Percentiles rank a stretch among this genome's conserved stretches.
These are phyloP conservation scores for Gasterosteus nipponicus DNA, from an alignment of 2,113 vertebrate genomes.

Conservation along the genomic window DNA sequence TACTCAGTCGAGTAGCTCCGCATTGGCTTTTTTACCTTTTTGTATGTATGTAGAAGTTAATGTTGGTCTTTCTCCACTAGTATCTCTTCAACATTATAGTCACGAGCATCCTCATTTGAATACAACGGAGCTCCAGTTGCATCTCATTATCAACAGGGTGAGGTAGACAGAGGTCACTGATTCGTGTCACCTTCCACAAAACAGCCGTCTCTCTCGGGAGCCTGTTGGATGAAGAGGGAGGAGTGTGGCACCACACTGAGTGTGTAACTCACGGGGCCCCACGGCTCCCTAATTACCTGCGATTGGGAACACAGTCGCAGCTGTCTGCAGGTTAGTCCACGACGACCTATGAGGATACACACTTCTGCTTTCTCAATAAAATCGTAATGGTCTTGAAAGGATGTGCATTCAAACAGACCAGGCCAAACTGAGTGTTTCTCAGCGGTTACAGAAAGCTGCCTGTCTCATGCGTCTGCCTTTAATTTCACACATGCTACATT, in stretches of 20 bases:
- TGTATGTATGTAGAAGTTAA: conserved; percentile 27
- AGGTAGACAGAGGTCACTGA: conserved; percentile 74
- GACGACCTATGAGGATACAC: conserved; percentile 68
- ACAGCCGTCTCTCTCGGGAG: conserved; percentile 60
- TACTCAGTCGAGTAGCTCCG: background rate
- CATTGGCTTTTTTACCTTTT: background rate
- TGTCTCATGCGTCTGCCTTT: conserved; percentile 22
- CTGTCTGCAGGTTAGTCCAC: conserved; percentile 69
- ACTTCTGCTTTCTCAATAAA: conserved; percentile 60
- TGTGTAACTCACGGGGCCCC: conserved; percentile 54
- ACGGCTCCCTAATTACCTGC: conserved; percentile 70
- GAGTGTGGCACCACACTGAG: conserved; percentile 37
- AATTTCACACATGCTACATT: conserved; percentile 55
- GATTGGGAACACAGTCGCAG: conserved; percentile 64
- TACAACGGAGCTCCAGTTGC: conserved; percentile 72
- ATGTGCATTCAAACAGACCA: conserved; percentile 42
- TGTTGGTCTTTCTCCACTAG: conserved; percentile 13
- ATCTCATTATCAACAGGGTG: conserved; percentile 79
- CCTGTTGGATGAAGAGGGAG: conserved; percentile 53
- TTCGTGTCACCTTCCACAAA: conserved; percentile 77
- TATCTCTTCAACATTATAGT: conserved; percentile 66
- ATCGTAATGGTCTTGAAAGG: conserved; percentile 46
- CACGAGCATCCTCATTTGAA: conserved; percentile 73
- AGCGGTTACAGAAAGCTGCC: conserved; percentile 23
- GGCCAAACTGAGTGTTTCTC: conserved; percentile 38